Evolutionary conservation across 2,888 invertebrate species (phyloP).

Genomic region (Drosophila mettleri): DNA sequence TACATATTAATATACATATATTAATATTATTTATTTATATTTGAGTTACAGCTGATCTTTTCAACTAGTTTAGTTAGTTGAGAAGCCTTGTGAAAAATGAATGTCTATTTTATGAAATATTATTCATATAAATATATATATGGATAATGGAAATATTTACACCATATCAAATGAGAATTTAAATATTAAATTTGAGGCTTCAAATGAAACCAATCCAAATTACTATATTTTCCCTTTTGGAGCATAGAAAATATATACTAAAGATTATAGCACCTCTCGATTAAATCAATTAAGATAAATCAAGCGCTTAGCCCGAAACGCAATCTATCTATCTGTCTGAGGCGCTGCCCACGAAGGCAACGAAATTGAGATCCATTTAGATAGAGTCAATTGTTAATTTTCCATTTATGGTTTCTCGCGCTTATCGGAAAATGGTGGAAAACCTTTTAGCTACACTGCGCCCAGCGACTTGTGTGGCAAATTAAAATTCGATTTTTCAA

Average conservation of each 20-base stretch:
- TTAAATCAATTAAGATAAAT: slow-evolving; percentile 21
- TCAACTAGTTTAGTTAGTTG: too few relatives aligned
- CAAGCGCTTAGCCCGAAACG: slow-evolving; percentile 7
- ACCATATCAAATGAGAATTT: too few relatives aligned
- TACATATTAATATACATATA: too few relatives aligned
- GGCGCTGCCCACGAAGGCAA: slow-evolving; percentile 20
- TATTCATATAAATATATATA: neutral
- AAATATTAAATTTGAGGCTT: too few relatives aligned
- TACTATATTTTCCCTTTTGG: neutral
- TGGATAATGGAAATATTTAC: too few relatives aligned
- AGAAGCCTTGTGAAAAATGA: too few relatives aligned
- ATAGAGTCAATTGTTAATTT: slow-evolving; percentile 48
- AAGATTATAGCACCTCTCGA: slow-evolving; percentile 1
- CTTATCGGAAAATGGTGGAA: slow-evolving; percentile 67
- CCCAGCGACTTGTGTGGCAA: slow-evolving; percentile 70
- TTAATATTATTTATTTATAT: too few relatives aligned
- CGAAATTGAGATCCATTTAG: slow-evolving; percentile 14
- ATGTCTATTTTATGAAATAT: too few relatives aligned
- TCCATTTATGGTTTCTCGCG: slow-evolving; percentile 48
- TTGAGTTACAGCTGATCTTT: too few relatives aligned
- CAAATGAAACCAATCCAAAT: too few relatives aligned
- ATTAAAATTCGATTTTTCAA: slow-evolving; percentile 79
- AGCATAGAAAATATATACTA: neutral
- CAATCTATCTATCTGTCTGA: slow-evolving; percentile 1
- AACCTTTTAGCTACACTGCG: slow-evolving; percentile 63